Evolutionary conservation across 2,888 invertebrate species (phyloP).

Genomic region (Zonitis immaculata): DNA sequence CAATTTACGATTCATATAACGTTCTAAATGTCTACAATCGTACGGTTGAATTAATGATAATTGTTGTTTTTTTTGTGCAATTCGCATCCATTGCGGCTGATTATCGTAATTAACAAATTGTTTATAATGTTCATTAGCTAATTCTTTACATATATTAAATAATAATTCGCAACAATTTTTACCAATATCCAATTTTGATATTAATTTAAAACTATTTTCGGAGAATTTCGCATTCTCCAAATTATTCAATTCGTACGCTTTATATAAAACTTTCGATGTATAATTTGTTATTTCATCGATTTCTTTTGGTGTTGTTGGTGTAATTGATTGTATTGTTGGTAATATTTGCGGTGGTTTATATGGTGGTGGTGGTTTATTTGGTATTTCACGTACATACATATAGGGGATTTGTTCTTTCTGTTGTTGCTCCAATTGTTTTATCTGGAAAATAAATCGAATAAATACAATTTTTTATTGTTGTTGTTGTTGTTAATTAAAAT

Average conservation of each 20-base stretch:
- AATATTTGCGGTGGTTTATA: constrained; percentile 59
- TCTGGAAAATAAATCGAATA: constrained; percentile 43
- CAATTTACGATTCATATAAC: constrained; percentile 52
- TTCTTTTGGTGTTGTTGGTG: constrained; percentile 50
- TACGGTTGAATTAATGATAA: constrained; percentile 48
- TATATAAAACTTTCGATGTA: constrained; percentile 49
- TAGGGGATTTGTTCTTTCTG: constrained; percentile 53
- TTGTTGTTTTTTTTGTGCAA: constrained; percentile 40
- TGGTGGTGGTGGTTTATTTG: constrained; percentile 72
- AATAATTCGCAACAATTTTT: constrained; percentile 56
- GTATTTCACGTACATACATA: constrained; percentile 61
- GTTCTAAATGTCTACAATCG: constrained; percentile 50
- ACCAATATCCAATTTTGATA: constrained; percentile 38
- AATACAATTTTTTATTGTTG: not conserved
- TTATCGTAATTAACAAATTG: constrained; percentile 46
- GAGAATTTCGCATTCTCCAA: constrained; percentile 39
- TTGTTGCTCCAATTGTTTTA: constrained; percentile 55
- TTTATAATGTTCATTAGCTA: constrained; percentile 52
- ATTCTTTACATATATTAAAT: constrained; percentile 60
- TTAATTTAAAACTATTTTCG: constrained; percentile 34
- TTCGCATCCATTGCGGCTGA: constrained; percentile 52
- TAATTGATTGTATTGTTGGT: constrained; percentile 36
- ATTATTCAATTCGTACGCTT: constrained; percentile 43
- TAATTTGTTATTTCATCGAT: constrained; percentile 49
- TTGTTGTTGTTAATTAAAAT: constrained; percentile 16